Evolutionary conservation across 2,113 vertebrate species (phyloP), one percentile per base, ranked within the genome.

Genomic region (Calonectris borealis): DNA sequence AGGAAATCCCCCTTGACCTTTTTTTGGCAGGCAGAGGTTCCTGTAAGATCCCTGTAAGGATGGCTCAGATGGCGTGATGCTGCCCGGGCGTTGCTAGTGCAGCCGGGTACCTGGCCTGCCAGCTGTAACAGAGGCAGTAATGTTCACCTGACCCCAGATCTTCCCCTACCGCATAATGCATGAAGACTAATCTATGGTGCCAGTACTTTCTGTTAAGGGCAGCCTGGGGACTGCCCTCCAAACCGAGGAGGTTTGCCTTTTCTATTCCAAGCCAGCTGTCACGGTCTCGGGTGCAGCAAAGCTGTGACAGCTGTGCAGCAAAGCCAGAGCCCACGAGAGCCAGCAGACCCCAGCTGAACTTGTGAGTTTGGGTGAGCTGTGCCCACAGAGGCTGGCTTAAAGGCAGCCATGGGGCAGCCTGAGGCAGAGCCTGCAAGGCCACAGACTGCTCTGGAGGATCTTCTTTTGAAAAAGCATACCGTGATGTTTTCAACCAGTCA

Each of bases 261-360:
- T 49, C 31, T 82, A 3, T 26, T 38, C 25, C 46, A 72, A 36
- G 27, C 24, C 1, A 1, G 8, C 29, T 0, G 0, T 54, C 44
- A 42, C 1, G 1, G 34, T 42, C 58, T 71, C 1, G 0, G 31
- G 44, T 16, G 51, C 24, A 58, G 36, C 9, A 44, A 64, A 64
- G 22, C 3, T 70, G 18, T 7, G 10, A 34, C 7, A 3, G 1
- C n/a, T n/a, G 44, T 16, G 51, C 24, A 58, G 36, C 9, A 44
- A 64, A 64, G 22, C 15, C 31, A 57, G 62, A 82, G 68, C 16
- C 48, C 76, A 81, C 0, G 2, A 48, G 42, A 46, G 20, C 38
- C 68, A 31, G 46, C 34, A 65, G 58, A 25, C 11, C 44, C 16
- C 38, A 22, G 13, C 44, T 26, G 71, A 46, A 8, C 7, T 19